Conservation (phyloP, 2,888 invertebrate genomes). For the Acleris holmiana region DNA sequence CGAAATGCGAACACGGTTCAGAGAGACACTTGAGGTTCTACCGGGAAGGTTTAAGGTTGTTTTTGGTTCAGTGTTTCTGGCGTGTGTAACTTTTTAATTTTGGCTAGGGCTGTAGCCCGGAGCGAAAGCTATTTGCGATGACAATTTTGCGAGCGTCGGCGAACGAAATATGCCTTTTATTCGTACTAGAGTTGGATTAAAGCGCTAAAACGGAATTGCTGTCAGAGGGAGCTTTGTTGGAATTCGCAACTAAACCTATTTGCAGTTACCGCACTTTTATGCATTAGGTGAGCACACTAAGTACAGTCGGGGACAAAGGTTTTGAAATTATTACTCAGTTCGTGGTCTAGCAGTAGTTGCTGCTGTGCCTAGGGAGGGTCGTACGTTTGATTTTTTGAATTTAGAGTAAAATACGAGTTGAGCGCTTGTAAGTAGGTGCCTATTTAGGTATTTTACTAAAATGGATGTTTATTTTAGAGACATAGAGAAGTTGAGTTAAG, state of each 20-base stretch:
- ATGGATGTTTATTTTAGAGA: too few relatives aligned
- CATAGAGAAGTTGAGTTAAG: too few relatives aligned
- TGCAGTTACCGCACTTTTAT: constrained; percentile 40
- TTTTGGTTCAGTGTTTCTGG: constrained; percentile 42
- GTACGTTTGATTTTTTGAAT: too few relatives aligned
- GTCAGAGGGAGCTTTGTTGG: constrained; percentile 73
- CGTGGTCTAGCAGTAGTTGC: too few relatives aligned
- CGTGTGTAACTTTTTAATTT: constrained; percentile 51
- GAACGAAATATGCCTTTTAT: constrained; percentile 85
- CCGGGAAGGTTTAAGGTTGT: constrained; percentile 37
- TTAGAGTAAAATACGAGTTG: too few relatives aligned
- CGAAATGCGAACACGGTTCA: constrained; percentile 58
- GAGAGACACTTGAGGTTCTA: constrained; percentile 45
- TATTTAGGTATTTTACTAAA: too few relatives aligned
- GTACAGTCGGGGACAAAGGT: not conserved
- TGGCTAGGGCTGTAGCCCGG: constrained; percentile 53
- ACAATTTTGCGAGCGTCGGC: constrained; percentile 82
- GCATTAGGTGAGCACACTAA: constrained; percentile 6
- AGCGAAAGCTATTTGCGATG: constrained; percentile 84
- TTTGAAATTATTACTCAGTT: not conserved
- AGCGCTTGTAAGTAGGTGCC: too few relatives aligned
- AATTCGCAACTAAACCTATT: constrained; percentile 71
- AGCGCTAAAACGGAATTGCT: constrained; percentile 82
- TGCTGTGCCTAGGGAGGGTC: too few relatives aligned
- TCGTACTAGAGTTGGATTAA: constrained; percentile 80